Percentiles rank a stretch among this genome's conserved stretches.
Evolutionary conservation across 2,797 vertebrate genomes (phyloP).

Genomic region (Channa striata): DNA sequence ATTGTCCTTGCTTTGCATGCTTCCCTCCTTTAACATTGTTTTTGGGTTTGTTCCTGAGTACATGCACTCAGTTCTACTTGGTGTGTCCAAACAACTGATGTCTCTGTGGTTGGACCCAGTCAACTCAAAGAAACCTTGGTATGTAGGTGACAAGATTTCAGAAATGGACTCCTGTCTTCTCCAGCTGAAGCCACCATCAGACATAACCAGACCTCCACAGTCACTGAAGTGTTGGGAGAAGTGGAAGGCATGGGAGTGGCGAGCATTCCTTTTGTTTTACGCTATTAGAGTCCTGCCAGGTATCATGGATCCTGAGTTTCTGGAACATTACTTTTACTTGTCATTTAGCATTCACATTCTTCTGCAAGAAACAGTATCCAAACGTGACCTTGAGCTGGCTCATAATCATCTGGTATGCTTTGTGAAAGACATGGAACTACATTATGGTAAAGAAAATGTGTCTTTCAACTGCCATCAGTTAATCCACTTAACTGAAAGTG

Average conservation of each 20-base stretch:
- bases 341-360: conserved; percentile 35
- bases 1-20: conserved; percentile 16
- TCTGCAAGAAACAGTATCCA: conserved; percentile 34
- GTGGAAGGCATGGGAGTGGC: conserved; percentile 43
- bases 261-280: conserved; percentile 52
- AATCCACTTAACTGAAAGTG: conserved; percentile 45
- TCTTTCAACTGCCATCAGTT: conserved; percentile 58
- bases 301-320: background rate
- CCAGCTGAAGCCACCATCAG: conserved; percentile 16
- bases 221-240: conserved; percentile 1
- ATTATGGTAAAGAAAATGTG: conserved; percentile 55
- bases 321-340: conserved; percentile 34
- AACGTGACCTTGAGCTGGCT: conserved; percentile 12
- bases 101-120: conserved; percentile 39
- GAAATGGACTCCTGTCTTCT: conserved; percentile 27
- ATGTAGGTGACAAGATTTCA: conserved; percentile 31
- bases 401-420: background rate
- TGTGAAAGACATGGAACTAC: conserved; percentile 31
- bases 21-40: conserved; percentile 56
- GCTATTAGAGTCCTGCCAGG: conserved; percentile 32
- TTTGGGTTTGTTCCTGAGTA: conserved; percentile 53
- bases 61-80: conserved; percentile 43
- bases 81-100: conserved; percentile 47
- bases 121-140: conserved; percentile 26
- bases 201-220: conserved; percentile 14